Conservation (phyloP, 2,113 vertebrate genomes). For the Macquaria australasica region DNA sequence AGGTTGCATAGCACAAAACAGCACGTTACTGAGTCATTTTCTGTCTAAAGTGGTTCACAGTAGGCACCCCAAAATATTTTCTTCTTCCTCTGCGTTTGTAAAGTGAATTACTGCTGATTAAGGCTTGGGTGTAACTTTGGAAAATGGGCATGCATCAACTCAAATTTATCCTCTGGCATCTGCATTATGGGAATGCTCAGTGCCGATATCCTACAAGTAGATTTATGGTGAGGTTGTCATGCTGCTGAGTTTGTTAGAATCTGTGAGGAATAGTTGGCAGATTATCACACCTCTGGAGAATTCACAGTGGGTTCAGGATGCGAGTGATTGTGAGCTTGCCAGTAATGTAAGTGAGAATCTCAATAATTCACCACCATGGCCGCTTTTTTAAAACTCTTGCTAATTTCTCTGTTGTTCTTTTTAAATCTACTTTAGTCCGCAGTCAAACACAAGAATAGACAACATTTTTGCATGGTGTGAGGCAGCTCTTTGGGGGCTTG, state of each 20-base stretch:
- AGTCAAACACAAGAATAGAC: slow-evolving; percentile 10
- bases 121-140: slow-evolving; percentile 35
- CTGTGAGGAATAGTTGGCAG: slow-evolving; percentile 24
- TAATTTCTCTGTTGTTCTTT: background rate
- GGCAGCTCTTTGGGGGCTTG: slow-evolving; percentile 18
- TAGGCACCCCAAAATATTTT: slow-evolving; percentile 11
- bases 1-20: background rate
- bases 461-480: slow-evolving; percentile 44
- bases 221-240: slow-evolving; percentile 48
- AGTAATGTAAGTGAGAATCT: slow-evolving; percentile 28
- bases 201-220: slow-evolving; percentile 27
- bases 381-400: slow-evolving; percentile 10
- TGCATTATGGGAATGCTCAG: slow-evolving; percentile 27
- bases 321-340: slow-evolving; percentile 15
- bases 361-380: slow-evolving; percentile 19
- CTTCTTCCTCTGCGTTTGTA: slow-evolving; percentile 8
- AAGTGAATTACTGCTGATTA: slow-evolving; percentile 36
- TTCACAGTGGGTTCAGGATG: slow-evolving; percentile 21
- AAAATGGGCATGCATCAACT: slow-evolving; percentile 38
- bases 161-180: slow-evolving; percentile 29
- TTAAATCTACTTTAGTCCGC: background rate
- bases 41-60: slow-evolving; percentile 24
- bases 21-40: slow-evolving; percentile 18
- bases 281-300: slow-evolving; percentile 35
- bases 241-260: slow-evolving; percentile 38